Evolutionary conservation across 2,797 vertebrate genomes (phyloP).

Genomic region (Molossus alvarezi): DNA sequence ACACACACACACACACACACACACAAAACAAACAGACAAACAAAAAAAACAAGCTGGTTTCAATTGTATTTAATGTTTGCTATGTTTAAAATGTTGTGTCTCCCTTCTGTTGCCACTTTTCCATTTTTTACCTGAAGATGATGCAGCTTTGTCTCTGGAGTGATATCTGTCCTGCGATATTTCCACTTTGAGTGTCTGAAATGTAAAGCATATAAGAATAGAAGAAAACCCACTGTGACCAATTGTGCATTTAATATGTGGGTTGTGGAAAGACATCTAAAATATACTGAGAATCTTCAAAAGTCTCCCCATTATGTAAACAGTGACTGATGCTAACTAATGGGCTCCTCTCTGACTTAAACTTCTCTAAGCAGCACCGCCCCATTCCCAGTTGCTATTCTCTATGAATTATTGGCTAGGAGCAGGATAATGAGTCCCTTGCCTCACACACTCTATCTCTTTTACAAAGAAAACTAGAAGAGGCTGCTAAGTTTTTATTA

Average conservation of each 20-base stretch:
- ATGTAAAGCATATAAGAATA: background rate
- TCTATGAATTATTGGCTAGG: slow-evolving; percentile 54
- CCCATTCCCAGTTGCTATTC: slow-evolving; percentile 55
- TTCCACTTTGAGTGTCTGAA: slow-evolving; percentile 53
- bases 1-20: background rate
- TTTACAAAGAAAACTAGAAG: slow-evolving; percentile 65
- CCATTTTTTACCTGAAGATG: background rate
- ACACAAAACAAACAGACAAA: background rate
- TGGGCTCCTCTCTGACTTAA: background rate
- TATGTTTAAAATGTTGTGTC: background rate
- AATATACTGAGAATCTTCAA: slow-evolving; percentile 16
- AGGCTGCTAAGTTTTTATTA: slow-evolving; percentile 67
- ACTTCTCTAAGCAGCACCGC: slow-evolving; percentile 22
- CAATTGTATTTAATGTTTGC: background rate
- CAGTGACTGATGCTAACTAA: slow-evolving; percentile 65
- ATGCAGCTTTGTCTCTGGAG: background rate
- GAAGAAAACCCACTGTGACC: background rate
- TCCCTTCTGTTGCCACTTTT: background rate
- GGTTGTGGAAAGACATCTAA: slow-evolving; percentile 27
- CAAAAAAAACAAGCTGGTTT: background rate
- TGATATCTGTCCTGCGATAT: background rate
- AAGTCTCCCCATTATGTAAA: slow-evolving; percentile 59
- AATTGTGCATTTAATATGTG: slow-evolving; percentile 58
- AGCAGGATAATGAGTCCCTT: slow-evolving; percentile 58
- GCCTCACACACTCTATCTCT: background rate